Conservation (phyloP, 2,888 invertebrate genomes). For the Osmoderma eremita region DNA sequence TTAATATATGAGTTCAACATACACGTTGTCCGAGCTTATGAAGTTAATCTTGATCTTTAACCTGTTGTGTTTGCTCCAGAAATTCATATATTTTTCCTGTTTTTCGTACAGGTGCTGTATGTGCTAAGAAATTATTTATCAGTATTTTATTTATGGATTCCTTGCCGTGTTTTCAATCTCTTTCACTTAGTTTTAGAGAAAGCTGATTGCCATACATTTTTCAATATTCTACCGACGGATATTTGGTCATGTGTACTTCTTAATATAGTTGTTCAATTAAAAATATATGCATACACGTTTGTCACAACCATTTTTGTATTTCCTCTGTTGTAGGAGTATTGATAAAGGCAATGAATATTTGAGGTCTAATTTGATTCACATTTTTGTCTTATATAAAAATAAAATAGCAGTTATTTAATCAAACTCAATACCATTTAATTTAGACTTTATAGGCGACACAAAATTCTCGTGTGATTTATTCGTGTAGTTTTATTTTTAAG, state of each 20-base stretch:
- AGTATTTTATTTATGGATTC: conserved; percentile 12
- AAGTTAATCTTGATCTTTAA: conserved; percentile 19
- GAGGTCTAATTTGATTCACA: too few species aligned
- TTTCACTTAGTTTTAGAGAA: conserved; percentile 20
- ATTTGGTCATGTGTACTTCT: not conserved
- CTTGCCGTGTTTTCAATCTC: conserved; percentile 4
- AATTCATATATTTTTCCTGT: conserved; percentile 5
- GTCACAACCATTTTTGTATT: conserved; percentile 1
- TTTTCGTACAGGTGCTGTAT: conserved; percentile 27
- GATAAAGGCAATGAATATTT: too few species aligned
- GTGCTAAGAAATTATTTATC: conserved; percentile 1
- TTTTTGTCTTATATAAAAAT: too few species aligned
- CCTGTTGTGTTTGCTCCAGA: conserved; percentile 14
- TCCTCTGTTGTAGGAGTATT: not conserved
- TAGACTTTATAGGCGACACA: conserved; percentile 2
- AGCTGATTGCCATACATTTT: conserved; percentile 29
- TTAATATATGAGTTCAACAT: conserved; percentile 33
- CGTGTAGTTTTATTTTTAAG: conserved; percentile 49
- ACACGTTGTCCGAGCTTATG: conserved; percentile 20
- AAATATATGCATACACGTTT: not conserved
- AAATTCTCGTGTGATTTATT: conserved; percentile 40
- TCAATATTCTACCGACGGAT: conserved; percentile 8
- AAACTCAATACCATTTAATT: not conserved
- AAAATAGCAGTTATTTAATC: too few species aligned
- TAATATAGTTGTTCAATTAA: not conserved